Conservation (phyloP, 2,113 vertebrate genomes). For the Melanerpes formicivorus region DNA sequence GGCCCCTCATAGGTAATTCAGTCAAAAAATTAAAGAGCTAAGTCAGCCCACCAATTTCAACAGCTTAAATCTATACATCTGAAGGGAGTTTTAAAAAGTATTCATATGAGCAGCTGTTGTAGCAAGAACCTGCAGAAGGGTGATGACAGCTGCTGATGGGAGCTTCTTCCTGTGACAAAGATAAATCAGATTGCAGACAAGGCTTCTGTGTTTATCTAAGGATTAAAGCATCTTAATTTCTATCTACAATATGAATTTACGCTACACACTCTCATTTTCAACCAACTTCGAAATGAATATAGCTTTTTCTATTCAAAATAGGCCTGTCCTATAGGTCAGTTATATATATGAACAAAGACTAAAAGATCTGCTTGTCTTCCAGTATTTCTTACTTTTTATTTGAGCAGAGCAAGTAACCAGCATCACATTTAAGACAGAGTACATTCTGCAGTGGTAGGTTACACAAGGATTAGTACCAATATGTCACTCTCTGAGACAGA, state of each 20-base stretch:
- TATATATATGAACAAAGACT: background rate
- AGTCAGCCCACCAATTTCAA: background rate
- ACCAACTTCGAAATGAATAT: background rate
- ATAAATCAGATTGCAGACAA: background rate
- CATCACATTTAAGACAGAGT: background rate
- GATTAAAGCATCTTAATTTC: background rate
- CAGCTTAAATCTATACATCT: background rate
- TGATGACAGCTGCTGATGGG: background rate
- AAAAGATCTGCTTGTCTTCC: background rate
- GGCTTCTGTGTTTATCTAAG: background rate
- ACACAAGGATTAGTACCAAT: background rate
- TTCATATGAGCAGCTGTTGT: background rate
- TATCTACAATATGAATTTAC: background rate
- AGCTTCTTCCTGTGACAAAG: background rate
- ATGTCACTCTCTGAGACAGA: background rate
- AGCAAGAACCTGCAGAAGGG: background rate
- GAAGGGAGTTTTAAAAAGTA: background rate
- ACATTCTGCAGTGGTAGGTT: background rate
- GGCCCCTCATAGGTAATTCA: background rate
- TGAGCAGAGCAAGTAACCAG: background rate
- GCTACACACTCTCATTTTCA: background rate
- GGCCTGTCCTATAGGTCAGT: background rate
- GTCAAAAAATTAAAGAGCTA: background rate
- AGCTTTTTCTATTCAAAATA: background rate
- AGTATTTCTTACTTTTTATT: background rate